Percentiles rank a stretch among this genome's conserved stretches.
These are phyloP conservation scores for Notodromas monacha DNA, from an alignment of 2,888 invertebrate species.

Conservation along the genomic window DNA sequence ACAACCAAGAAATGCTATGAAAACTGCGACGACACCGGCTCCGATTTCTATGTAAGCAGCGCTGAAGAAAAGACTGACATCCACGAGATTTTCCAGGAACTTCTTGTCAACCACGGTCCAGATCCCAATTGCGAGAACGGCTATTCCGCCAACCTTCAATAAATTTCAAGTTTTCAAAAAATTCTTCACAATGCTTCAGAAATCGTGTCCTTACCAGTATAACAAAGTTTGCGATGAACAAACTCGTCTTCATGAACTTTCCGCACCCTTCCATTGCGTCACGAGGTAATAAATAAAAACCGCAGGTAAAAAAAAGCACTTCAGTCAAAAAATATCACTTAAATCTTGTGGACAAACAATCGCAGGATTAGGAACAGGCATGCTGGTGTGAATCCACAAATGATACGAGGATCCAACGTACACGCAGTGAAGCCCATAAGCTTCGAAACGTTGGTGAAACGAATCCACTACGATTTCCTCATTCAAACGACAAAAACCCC, in stretches of 20 bases:
- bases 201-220: constrained; percentile 40
- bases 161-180: no score
- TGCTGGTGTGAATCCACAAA: no score
- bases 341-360: no score
- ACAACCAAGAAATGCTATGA: constrained; percentile 65
- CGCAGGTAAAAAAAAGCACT: no score
- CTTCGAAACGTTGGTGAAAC: no score
- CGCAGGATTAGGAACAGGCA: no score
- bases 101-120: constrained; percentile 57
- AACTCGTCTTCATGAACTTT: constrained; percentile 48
- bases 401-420: no score
- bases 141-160: constrained; percentile 36
- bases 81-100: constrained; percentile 47
- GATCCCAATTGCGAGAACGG: constrained; percentile 40
- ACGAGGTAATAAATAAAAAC: no score
- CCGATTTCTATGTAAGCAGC: constrained; percentile 50
- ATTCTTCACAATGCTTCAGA: background rate
- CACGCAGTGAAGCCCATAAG: no score
- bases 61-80: constrained; percentile 54
- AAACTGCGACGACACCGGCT: constrained; percentile 41
- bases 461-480: no score
- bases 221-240: constrained; percentile 46
- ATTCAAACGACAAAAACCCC: no score
- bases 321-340: no score
- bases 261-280: constrained; percentile 56